A percentile compares a stretch with the other conserved stretches of the same genome.
Evolutionary conservation across 2,888 invertebrate species (phyloP).

Genomic region (Apodemia hepburni): DNA sequence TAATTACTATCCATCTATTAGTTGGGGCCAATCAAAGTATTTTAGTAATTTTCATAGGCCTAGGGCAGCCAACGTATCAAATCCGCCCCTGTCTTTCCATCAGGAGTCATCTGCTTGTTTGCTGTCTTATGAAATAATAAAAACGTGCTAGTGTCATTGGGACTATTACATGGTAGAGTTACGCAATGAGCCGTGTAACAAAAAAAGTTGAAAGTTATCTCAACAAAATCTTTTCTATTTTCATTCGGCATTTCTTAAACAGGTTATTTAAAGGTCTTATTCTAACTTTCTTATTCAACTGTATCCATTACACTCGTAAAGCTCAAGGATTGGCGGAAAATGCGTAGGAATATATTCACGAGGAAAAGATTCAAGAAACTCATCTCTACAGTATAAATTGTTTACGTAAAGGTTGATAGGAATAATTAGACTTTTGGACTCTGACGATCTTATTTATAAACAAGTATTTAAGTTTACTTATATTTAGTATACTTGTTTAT

Average conservation of each 20-base stretch:
- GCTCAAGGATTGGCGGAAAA: slow-evolving; percentile 1
- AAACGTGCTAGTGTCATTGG: no score
- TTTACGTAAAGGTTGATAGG: neutral
- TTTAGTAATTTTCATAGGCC: no score
- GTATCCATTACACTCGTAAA: slow-evolving; percentile 2
- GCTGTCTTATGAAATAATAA: no score
- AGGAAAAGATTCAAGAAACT: slow-evolving; percentile 4
- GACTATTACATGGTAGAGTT: no score
- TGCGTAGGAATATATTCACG: neutral
- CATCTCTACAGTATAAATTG: neutral
- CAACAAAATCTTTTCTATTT: neutral
- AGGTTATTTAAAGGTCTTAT: neutral
- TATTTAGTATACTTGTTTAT: neutral
- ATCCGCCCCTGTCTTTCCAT: no score
- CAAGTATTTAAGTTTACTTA: neutral
- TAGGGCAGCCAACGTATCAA: no score
- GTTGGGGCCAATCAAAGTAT: no score
- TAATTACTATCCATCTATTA: no score
- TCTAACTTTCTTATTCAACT: neutral
- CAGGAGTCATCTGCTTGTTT: no score
- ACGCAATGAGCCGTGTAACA: no score
- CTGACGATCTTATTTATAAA: no score
- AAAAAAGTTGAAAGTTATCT: neutral
- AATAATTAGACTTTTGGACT: neutral
- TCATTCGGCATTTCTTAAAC: neutral